These are phyloP conservation scores for Branchipolynoe longqiensis DNA, from an alignment of 2,888 invertebrate genomes.

Conservation along the genomic window DNA sequence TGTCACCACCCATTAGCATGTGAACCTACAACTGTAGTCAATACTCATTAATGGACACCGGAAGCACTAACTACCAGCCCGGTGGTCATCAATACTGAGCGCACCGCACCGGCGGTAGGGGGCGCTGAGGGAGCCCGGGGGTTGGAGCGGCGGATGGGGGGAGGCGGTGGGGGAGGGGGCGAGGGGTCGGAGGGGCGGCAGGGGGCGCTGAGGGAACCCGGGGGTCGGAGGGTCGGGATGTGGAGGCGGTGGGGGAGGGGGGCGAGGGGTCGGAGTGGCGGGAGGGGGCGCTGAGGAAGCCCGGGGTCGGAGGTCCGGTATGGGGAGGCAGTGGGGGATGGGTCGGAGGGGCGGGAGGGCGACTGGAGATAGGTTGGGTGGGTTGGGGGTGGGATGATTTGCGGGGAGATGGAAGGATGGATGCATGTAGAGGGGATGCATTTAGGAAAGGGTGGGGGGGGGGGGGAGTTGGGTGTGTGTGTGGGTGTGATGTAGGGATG, in stretches of 20 bases:
- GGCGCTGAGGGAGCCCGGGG: neutral
- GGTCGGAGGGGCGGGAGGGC: neutral
- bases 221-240: neutral
- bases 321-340: neutral
- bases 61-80: no score
- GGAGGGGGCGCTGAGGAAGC: neutral
- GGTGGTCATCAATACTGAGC: neutral
- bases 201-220: neutral
- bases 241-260: neutral
- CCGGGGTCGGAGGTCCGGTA: neutral
- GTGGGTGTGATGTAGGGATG: neutral
- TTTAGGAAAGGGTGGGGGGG: neutral
- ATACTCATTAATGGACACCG: constrained; percentile 48
- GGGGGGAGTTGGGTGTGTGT: neutral
- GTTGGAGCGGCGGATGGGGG: neutral
- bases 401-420: neutral
- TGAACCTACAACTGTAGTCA: constrained; percentile 6
- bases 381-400: neutral
- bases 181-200: neutral
- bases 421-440: no score
- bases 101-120: neutral
- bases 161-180: neutral
- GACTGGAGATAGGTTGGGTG: neutral
- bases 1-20: constrained; percentile 12
- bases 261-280: neutral